Evolutionary conservation across 2,797 vertebrate species (phyloP).

Genomic region (Sebastiscus albofasciatus): DNA sequence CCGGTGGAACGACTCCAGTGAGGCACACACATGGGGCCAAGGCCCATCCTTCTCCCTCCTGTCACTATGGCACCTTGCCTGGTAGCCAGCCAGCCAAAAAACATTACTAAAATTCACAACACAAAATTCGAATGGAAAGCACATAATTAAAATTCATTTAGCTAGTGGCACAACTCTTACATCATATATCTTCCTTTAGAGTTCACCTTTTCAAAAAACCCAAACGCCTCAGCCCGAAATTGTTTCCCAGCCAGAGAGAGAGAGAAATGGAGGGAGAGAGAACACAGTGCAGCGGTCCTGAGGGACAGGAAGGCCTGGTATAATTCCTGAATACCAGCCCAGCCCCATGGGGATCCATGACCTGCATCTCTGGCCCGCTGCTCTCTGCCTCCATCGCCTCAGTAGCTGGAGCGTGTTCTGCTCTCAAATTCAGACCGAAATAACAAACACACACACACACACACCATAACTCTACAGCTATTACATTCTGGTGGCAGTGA

Average conservation of each 20-base stretch:
- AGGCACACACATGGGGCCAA: slow-evolving; percentile 14
- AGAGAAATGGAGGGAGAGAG: slow-evolving; percentile 8
- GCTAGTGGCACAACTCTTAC: slow-evolving; percentile 14
- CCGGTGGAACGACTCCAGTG: slow-evolving; percentile 35
- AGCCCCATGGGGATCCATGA: slow-evolving; percentile 73
- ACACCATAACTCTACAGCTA: slow-evolving; percentile 10
- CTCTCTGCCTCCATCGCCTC: slow-evolving; percentile 53
- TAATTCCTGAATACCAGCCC: slow-evolving; percentile 75
- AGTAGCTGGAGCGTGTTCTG: slow-evolving; percentile 24
- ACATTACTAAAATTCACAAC: slow-evolving; percentile 22
- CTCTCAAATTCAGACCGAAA: slow-evolving; percentile 56
- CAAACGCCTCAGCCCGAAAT: slow-evolving; percentile 19
- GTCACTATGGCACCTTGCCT: slow-evolving; percentile 1
- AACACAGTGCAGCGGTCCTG: slow-evolving; percentile 43
- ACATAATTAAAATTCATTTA: slow-evolving; percentile 36
- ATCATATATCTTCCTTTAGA: slow-evolving; percentile 32
- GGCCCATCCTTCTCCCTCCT: slow-evolving; percentile 18
- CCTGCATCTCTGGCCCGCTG: slow-evolving; percentile 72
- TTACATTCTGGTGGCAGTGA: slow-evolving; percentile 10
- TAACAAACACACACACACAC: slow-evolving; percentile 1
- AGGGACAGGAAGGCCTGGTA: slow-evolving; percentile 66
- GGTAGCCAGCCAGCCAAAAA: background rate
- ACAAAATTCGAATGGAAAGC: slow-evolving; percentile 27
- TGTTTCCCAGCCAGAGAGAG: slow-evolving; percentile 13
- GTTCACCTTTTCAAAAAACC: slow-evolving; percentile 53